These are phyloP conservation scores for Carettochelys insculpta DNA, from an alignment of 2,113 vertebrate genomes.

Conservation along the genomic window DNA sequence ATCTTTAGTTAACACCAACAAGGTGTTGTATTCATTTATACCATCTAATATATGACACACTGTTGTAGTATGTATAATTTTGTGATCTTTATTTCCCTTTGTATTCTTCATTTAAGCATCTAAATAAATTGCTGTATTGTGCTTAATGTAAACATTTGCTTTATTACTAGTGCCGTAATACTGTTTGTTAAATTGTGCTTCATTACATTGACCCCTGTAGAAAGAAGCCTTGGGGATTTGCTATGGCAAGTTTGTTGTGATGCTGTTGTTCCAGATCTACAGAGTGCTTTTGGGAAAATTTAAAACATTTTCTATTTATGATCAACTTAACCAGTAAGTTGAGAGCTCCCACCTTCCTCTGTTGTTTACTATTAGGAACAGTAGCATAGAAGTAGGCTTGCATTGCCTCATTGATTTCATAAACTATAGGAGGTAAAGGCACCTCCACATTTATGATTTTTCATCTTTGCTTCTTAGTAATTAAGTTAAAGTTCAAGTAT, in stretches of 20 bases:
- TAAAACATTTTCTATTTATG: neutral
- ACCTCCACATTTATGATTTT: neutral
- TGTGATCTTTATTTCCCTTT: conserved; percentile 94
- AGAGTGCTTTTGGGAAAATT: neutral
- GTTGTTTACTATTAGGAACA: neutral
- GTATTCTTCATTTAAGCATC: conserved; percentile 93
- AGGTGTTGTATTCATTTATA: conserved; percentile 85
- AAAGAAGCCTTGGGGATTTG: neutral
- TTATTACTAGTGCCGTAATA: conserved; percentile 70
- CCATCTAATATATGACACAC: conserved; percentile 89
- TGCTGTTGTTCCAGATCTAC: neutral
- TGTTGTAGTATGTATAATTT: conserved; percentile 93
- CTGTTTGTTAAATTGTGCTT: conserved; percentile 3
- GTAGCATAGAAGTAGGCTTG: neutral
- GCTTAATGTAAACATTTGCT: conserved; percentile 88
- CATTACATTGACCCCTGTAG: neutral
- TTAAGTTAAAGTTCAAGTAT: neutral
- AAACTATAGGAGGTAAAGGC: neutral
- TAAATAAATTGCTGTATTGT: conserved; percentile 99
- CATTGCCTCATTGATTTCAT: neutral
- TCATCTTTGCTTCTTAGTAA: neutral
- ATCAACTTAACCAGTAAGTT: neutral
- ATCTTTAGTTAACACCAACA: conserved; percentile 83
- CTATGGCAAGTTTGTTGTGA: neutral
- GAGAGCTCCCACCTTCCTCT: neutral